Evolutionary conservation across 2,888 invertebrate species (phyloP).

Genomic region (Plebejus argus): DNA sequence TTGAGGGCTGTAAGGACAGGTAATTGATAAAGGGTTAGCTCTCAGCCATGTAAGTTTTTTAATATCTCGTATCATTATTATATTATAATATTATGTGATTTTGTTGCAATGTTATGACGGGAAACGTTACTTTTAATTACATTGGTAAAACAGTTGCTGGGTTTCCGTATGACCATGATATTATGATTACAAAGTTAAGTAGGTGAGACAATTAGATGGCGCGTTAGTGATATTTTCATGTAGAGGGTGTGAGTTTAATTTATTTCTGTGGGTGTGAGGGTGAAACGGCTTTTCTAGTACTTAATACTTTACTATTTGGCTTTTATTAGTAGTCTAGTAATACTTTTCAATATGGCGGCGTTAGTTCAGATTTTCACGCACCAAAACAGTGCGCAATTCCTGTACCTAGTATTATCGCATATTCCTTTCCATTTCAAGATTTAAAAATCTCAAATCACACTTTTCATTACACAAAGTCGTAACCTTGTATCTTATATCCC

Average conservation of each 20-base stretch:
- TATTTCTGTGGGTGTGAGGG: no score
- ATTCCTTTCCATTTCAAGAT: no score
- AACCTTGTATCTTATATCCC: background rate
- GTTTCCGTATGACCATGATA: background rate
- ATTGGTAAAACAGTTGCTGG: background rate
- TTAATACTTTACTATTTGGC: background rate
- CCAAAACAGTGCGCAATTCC: no score
- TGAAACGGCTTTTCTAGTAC: no score
- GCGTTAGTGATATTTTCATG: no score
- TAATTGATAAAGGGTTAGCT: slow-evolving; percentile 38
- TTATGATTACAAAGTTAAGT: background rate
- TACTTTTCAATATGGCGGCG: no score
- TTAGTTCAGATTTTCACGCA: no score
- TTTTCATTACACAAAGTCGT: background rate
- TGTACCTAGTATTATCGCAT: no score
- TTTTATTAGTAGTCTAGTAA: background rate
- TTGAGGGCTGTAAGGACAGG: slow-evolving; percentile 37
- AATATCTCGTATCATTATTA: slow-evolving; percentile 22
- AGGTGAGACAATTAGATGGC: background rate
- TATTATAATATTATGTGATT: background rate
- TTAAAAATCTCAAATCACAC: background rate
- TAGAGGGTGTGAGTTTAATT: no score
- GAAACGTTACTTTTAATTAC: background rate
- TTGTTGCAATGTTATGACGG: background rate
- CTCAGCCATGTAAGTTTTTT: slow-evolving; percentile 28